phyloP scores from a whole-genome alignment of 2,113 vertebrate species.

The Macrotus californicus region DNA sequence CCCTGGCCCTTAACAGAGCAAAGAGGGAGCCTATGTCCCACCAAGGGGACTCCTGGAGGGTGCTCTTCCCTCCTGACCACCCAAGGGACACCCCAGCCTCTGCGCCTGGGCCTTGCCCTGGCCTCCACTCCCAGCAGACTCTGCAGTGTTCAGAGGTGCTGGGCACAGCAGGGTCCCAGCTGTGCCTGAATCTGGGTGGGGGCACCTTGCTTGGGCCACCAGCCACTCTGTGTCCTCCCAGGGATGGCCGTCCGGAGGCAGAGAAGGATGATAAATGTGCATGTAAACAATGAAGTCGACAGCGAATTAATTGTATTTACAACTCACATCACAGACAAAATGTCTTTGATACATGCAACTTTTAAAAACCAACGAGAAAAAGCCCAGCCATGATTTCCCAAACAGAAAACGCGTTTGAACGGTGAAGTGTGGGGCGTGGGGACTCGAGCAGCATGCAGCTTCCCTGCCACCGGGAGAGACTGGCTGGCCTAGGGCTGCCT shows the following conservation, averaged over 20 bases:
- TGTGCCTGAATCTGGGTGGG: not conserved
- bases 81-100: not conserved
- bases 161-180: not conserved
- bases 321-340: not conserved
- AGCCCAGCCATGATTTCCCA: not conserved
- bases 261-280: fast-evolving
- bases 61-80: not conserved
- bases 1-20: not conserved
- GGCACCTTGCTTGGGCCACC: fast-evolving
- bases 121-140: not conserved
- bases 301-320: too few relatives aligned
- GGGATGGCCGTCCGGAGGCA: not conserved
- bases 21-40: not conserved
- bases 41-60: not conserved
- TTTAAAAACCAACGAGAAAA: not conserved
- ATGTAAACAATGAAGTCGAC: not conserved
- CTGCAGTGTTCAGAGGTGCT: not conserved
- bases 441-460: fast-evolving
- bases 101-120: not conserved
- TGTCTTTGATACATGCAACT: not conserved
- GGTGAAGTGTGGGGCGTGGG: fast-evolving
- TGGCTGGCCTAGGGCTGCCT: too few relatives aligned
- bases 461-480: fast-evolving
- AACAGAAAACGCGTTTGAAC: not conserved
- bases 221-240: not conserved